These are phyloP conservation scores for Clarias pachynema DNA, from an alignment of 2,797 vertebrate genomes.

Conservation along the genomic window DNA sequence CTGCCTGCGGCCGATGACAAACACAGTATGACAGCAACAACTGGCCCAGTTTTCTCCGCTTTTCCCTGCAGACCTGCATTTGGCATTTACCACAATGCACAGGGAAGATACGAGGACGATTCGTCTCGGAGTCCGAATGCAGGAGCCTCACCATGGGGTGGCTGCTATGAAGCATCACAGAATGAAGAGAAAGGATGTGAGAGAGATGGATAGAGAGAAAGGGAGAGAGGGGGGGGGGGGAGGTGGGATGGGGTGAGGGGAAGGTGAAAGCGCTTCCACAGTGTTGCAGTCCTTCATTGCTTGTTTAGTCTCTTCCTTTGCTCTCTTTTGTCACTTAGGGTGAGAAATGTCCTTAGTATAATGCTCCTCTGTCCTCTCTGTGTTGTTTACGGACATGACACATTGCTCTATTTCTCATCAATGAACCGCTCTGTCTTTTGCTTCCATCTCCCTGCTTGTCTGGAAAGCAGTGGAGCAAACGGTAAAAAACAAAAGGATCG, in stretches of 20 bases:
- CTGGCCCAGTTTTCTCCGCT: constrained; percentile 39
- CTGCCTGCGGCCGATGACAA: constrained; percentile 41
- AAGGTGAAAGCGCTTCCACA: constrained; percentile 66
- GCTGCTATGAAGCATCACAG: constrained; percentile 43
- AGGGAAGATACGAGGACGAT: constrained; percentile 7
- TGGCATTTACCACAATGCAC: constrained; percentile 17
- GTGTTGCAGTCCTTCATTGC: constrained; percentile 63
- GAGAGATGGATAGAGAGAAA: constrained; percentile 30
- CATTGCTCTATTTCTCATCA: constrained; percentile 35
- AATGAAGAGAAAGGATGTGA: constrained; percentile 48
- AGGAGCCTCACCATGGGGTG: constrained; percentile 41
- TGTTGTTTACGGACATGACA: constrained; percentile 22
- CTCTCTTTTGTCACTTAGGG: constrained; percentile 52
- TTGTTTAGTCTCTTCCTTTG: constrained; percentile 39
- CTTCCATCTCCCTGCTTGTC: constrained; percentile 47
- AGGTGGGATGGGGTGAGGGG: constrained; percentile 46
- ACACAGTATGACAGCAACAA: constrained; percentile 46
- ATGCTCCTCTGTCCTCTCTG: constrained; percentile 31
- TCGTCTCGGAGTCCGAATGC: constrained; percentile 21
- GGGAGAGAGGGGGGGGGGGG: constrained; percentile 5
- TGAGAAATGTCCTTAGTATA: constrained; percentile 45
- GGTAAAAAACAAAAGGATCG: constrained; percentile 30
- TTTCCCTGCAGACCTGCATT: constrained; percentile 40
- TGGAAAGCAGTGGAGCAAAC: constrained; percentile 38
- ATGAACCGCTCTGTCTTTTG: constrained; percentile 66